phyloP scores from a whole-genome alignment of 2,113 vertebrate species.

The Lepidiolamprologus cunningtoni region DNA sequence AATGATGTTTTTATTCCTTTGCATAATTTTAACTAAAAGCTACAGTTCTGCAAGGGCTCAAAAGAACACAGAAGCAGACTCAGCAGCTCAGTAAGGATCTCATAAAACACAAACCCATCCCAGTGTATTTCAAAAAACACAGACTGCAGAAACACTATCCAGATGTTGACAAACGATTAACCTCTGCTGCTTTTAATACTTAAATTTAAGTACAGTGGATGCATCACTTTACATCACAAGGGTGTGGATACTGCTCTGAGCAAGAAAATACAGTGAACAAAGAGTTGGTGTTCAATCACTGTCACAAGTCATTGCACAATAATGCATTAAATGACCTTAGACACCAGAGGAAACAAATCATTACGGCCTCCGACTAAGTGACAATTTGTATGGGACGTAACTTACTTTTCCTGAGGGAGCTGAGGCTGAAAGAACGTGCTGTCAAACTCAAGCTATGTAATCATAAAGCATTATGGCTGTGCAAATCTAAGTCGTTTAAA shows the following conservation, averaged over 20 bases:
- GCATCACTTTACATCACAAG: slow-evolving; percentile 11
- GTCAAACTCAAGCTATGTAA: slow-evolving; percentile 52
- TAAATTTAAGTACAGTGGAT: slow-evolving; percentile 28
- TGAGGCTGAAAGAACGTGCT: slow-evolving; percentile 48
- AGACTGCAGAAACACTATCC: neutral
- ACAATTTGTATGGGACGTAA: slow-evolving; percentile 58
- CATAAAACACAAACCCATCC: neutral
- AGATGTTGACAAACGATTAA: slow-evolving; percentile 50
- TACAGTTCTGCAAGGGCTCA: neutral
- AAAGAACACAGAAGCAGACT: neutral
- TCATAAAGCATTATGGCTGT: slow-evolving; percentile 55
- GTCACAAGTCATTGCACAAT: slow-evolving; percentile 58
- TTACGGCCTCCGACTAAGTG: slow-evolving; percentile 54
- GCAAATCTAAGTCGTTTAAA: slow-evolving; percentile 24
- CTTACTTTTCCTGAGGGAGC: slow-evolving; percentile 51
- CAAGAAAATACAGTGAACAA: slow-evolving; percentile 25
- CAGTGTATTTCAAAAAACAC: neutral
- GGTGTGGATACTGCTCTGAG: slow-evolving; percentile 17
- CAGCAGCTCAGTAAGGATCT: neutral
- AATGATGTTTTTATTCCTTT: slow-evolving; percentile 22
- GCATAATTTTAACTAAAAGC: neutral
- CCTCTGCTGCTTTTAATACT: slow-evolving; percentile 11
- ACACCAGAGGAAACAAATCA: slow-evolving; percentile 68
- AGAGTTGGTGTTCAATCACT: slow-evolving; percentile 58
- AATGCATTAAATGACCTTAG: slow-evolving; percentile 56